These are phyloP conservation scores for Petrolisthes manimaculis DNA, from an alignment of 2,888 invertebrate genomes.

Conservation along the genomic window DNA sequence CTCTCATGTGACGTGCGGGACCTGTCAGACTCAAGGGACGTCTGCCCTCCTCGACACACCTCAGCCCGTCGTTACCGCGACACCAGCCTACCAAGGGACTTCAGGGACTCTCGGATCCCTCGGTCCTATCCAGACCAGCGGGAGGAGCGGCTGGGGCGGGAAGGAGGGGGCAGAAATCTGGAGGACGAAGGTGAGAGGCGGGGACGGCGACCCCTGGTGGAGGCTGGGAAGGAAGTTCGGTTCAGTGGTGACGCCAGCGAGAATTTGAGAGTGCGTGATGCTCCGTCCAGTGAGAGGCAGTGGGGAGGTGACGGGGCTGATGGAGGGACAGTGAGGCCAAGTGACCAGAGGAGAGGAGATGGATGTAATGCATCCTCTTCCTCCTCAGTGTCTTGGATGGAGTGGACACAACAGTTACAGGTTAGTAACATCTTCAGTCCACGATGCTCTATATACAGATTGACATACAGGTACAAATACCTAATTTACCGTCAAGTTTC, in stretches of 20 bases:
- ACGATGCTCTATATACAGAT: too few relatives aligned
- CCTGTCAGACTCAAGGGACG: conserved; percentile 20
- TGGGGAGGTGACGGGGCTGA: conserved; percentile 53
- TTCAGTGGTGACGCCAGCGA: conserved; percentile 28
- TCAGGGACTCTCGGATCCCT: conserved; percentile 41
- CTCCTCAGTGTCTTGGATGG: conserved; percentile 67
- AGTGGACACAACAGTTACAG: conserved; percentile 67
- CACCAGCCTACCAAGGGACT: conserved; percentile 20
- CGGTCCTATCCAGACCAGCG: conserved; percentile 14
- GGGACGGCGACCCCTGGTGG: neutral
- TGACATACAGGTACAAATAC: too few relatives aligned
- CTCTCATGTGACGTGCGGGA: conserved; percentile 44
- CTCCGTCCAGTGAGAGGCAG: conserved; percentile 24
- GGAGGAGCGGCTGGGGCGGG: conserved; percentile 9
- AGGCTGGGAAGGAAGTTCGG: neutral
- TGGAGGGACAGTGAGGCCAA: conserved; percentile 30
- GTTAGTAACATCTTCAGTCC: conserved; percentile 32
- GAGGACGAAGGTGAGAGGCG: too few relatives aligned
- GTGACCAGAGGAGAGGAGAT: conserved; percentile 29
- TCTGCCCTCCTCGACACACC: neutral
- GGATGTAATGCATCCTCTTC: conserved; percentile 32
- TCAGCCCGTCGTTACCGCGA: conserved; percentile 3
- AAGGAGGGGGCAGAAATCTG: neutral
- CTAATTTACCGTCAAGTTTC: too few relatives aligned
- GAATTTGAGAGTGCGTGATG: conserved; percentile 33